phyloP scores from a whole-genome alignment of 2,888 invertebrate species.

The Tipula vernalis region DNA sequence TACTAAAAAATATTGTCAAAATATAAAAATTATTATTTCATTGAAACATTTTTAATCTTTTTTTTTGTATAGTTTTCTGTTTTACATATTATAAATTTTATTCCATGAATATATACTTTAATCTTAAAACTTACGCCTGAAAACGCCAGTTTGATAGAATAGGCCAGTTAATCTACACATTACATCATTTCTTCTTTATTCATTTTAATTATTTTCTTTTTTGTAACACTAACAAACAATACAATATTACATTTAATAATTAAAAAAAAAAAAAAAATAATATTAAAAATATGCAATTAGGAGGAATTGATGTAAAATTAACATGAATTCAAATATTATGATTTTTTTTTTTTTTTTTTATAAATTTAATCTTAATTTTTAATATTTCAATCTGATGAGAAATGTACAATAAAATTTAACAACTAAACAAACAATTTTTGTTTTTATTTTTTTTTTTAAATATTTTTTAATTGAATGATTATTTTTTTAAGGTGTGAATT shows the following conservation, averaged over 20 bases:
- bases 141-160: neutral
- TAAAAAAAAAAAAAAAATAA: neutral
- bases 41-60: neutral
- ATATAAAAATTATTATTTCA: neutral
- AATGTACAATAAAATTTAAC: neutral
- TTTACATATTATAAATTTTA: neutral
- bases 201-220: neutral
- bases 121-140: neutral
- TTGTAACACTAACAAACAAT: neutral
- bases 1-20: neutral
- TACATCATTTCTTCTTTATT: neutral
- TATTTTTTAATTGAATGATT: neutral
- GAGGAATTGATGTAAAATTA: neutral
- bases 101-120: neutral
- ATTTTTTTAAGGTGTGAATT: neutral
- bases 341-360: neutral
- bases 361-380: neutral
- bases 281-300: neutral
- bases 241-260: neutral
- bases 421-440: neutral
- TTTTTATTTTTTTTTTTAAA: neutral
- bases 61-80: neutral
- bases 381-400: neutral
- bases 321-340: neutral
- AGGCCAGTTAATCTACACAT: neutral